Evolutionary conservation across 1,140 invertebrate species (phyloP).

Genomic region (Panagrolaimus sp.): DNA sequence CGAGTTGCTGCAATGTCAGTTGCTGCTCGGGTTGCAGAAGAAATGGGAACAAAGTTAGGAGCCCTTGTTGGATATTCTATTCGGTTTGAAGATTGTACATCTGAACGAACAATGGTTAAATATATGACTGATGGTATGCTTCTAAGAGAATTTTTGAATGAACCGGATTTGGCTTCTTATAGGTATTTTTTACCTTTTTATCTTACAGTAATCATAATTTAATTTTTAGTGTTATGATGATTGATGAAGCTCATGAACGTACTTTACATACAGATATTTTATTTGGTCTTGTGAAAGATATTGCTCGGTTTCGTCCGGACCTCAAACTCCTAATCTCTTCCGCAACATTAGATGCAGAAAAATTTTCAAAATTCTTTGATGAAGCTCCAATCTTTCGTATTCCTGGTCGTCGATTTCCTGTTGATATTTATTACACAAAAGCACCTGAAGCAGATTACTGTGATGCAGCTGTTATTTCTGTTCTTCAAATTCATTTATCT

Average conservation of each 20-base stretch:
- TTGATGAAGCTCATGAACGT: slow-evolving; percentile 97
- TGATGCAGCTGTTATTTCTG: slow-evolving; percentile 89
- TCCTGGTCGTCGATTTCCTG: slow-evolving; percentile 75
- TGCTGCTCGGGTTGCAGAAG: slow-evolving; percentile 70
- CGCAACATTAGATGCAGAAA: slow-evolving; percentile 93
- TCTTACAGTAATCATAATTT: slow-evolving; percentile 8
- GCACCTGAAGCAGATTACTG: slow-evolving; percentile 79
- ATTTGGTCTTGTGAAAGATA: slow-evolving; percentile 96
- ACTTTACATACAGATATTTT: slow-evolving; percentile 96
- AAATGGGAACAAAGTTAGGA: slow-evolving; percentile 71
- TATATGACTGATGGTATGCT: slow-evolving; percentile 99
- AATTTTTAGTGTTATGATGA: slow-evolving; percentile 85
- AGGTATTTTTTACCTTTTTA: slow-evolving; percentile 63
- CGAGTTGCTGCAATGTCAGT: slow-evolving; percentile 75
- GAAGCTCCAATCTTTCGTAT: slow-evolving; percentile 96
- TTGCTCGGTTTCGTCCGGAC: slow-evolving; percentile 84
- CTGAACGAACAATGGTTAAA: slow-evolving; percentile 75
- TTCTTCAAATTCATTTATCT: slow-evolving; percentile 89
- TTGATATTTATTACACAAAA: slow-evolving; percentile 98
- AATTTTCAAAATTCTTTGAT: slow-evolving; percentile 93
- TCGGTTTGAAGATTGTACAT: slow-evolving; percentile 75
- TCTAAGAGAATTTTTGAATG: slow-evolving; percentile 89
- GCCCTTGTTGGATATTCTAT: slow-evolving; percentile 72
- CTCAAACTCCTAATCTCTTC: slow-evolving; percentile 93
- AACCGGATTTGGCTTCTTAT: slow-evolving; percentile 86